Evolutionary conservation across 1,140 invertebrate genomes (phyloP).

Genomic region (Branchinecta lynchi): DNA sequence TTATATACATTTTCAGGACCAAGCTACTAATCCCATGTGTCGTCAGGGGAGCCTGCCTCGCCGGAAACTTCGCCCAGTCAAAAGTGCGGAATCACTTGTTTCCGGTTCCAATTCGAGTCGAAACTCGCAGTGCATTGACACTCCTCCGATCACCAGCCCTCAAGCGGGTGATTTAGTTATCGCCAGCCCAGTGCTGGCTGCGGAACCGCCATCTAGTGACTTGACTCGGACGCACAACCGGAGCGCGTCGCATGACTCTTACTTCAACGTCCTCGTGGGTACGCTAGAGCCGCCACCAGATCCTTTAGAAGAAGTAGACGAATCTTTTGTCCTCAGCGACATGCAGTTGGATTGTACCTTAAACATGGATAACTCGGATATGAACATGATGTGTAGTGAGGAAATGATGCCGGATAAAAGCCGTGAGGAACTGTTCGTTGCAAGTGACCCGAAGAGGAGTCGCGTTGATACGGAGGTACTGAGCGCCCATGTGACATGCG

Average conservation of each 20-base stretch:
- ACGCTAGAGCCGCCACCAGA: conserved; percentile 17
- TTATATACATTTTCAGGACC: neutral
- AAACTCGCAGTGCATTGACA: conserved; percentile 24
- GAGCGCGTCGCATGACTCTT: conserved; percentile 79
- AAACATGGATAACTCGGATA: neutral
- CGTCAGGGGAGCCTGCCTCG: neutral
- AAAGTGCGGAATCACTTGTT: conserved; percentile 49
- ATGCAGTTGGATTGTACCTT: conserved; percentile 3
- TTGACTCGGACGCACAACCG: conserved; percentile 29
- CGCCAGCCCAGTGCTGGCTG: neutral
- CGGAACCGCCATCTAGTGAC: conserved; percentile 17
- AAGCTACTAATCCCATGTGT: neutral
- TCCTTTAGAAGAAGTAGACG: conserved; percentile 13
- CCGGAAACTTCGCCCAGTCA: conserved; percentile 46
- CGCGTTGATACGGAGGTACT: neutral
- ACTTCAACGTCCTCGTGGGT: conserved; percentile 52
- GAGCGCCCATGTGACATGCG: neutral
- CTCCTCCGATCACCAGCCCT: conserved; percentile 6
- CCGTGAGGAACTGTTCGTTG: neutral
- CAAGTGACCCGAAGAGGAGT: neutral
- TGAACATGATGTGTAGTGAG: conserved; percentile 7
- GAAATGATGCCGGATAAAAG: conserved; percentile 8
- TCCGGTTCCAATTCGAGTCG: conserved; percentile 30
- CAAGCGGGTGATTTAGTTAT: neutral
- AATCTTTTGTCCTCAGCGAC: neutral